Conservation (phyloP, 2,888 invertebrate species). For the Chrysina gloriosa region DNA sequence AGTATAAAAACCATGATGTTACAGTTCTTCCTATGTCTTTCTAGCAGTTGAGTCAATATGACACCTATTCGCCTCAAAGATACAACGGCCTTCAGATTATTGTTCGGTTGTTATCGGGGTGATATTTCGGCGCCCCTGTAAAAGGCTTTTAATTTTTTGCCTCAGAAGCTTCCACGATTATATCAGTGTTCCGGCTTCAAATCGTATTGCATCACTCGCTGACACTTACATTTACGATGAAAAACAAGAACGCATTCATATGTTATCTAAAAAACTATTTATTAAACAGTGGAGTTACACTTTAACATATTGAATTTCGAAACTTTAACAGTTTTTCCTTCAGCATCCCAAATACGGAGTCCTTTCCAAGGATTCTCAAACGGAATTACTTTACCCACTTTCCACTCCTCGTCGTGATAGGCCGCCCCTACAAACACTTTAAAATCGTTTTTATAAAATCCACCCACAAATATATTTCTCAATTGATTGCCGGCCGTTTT, state of each 20-base stretch:
- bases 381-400: not conserved
- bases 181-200: too few relatives aligned
- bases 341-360: not conserved
- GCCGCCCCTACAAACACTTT: not conserved
- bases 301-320: not conserved
- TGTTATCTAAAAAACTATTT: not conserved
- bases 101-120: too few relatives aligned
- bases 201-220: too few relatives aligned
- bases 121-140: too few relatives aligned
- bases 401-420: constrained; percentile 5
- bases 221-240: too few relatives aligned
- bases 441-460: not conserved
- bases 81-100: too few relatives aligned
- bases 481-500: not conserved
- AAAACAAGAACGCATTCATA: not conserved
- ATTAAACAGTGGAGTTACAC: not conserved
- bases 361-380: not conserved
- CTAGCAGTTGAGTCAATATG: too few relatives aligned
- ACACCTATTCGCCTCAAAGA: too few relatives aligned
- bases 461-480: not conserved
- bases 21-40: too few relatives aligned
- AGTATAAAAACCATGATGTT: too few relatives aligned
- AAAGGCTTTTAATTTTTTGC: too few relatives aligned
- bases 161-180: too few relatives aligned
- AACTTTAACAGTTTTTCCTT: not conserved